Evolutionary conservation across 2,888 invertebrate genomes (phyloP), one percentile per base, ranked within the genome.

Genomic region (Zonitis immaculata): DNA sequence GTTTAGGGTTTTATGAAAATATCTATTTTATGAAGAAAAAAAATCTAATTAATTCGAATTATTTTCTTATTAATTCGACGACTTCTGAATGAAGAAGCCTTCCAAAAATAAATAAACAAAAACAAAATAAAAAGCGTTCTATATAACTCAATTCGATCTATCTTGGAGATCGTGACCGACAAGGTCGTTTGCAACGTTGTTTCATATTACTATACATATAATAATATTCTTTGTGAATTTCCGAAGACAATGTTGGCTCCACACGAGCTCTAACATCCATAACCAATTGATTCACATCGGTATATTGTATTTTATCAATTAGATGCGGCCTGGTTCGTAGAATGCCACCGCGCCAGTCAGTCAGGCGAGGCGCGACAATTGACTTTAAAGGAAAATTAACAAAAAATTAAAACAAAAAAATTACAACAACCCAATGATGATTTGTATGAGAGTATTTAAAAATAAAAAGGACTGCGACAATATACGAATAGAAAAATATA

Each of bases 231-330:
- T 60, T 60, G 57, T 60, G 51, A 51, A 60, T 49, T 51, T 52
- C 52, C 55, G 58, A 63, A 66, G 59, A 63, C 62, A 63, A 64
- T 62, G 55, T 56, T 60, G 60, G 60, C 63, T 66, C 60, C 63
- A 64, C 66, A 64, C 62, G 63, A 63, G 62, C 57, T 58, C 60
- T 65, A 65, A 64, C 62, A 65, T 58, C 63, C 62, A 59, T 52
- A 56, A 58, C 61, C 54, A 59, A 64, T 63, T 59, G 57, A 64
- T 64, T 64, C 58, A 57, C 54, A 44, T 42, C 61, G 61, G 54
- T 62, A 57, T 61, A 60, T 60, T 58, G 60, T 60, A 54, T 58
- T 60, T 58, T 53, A 57, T 57, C 57, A 56, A 58, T 60, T 60
- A 53, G 60, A 56, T 51, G 52, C 55, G 57, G 58, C 47, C 63